phyloP scores from a whole-genome alignment of 2,797 vertebrate genomes.

The Furcifer pardalis region DNA sequence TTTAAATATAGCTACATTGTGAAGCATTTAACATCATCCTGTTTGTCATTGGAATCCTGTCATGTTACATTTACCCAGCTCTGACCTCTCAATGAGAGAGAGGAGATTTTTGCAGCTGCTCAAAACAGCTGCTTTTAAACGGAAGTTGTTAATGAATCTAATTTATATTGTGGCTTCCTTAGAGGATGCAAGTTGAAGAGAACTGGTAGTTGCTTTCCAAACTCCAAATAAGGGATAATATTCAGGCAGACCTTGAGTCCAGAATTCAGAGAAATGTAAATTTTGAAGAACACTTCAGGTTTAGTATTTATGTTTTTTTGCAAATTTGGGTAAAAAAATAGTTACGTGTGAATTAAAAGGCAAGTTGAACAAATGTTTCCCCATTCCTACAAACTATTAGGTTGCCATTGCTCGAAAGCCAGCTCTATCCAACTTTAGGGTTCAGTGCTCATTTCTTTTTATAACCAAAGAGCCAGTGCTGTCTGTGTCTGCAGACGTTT shows the following conservation, averaged over 20 bases:
- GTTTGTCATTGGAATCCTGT: conserved; percentile 19
- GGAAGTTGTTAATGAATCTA: not conserved
- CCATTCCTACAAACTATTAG: conserved; percentile 11
- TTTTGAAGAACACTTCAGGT: not conserved
- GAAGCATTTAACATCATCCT: conserved; percentile 5
- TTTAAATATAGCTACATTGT: conserved; percentile 41
- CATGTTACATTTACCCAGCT: not conserved
- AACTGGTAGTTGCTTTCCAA: not conserved
- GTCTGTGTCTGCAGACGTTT: too few relatives aligned
- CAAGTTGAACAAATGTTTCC: not conserved
- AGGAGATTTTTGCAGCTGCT: not conserved
- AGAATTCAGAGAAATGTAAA: not conserved
- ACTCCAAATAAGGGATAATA: not conserved
- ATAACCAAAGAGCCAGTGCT: too few relatives aligned
- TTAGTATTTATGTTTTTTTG: not conserved
- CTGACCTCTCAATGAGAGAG: not conserved
- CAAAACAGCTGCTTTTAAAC: not conserved
- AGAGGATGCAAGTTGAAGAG: not conserved
- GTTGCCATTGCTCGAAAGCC: too few relatives aligned
- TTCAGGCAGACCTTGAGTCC: too few relatives aligned
- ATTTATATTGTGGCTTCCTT: rapidly evolving
- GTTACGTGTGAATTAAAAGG: not conserved
- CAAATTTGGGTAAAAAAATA: not conserved
- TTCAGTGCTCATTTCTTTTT: too few relatives aligned
- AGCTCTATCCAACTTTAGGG: too few relatives aligned